phyloP scores from a whole-genome alignment of 1,140 invertebrate genomes.

The Stratiolaelaps scimitus region DNA sequence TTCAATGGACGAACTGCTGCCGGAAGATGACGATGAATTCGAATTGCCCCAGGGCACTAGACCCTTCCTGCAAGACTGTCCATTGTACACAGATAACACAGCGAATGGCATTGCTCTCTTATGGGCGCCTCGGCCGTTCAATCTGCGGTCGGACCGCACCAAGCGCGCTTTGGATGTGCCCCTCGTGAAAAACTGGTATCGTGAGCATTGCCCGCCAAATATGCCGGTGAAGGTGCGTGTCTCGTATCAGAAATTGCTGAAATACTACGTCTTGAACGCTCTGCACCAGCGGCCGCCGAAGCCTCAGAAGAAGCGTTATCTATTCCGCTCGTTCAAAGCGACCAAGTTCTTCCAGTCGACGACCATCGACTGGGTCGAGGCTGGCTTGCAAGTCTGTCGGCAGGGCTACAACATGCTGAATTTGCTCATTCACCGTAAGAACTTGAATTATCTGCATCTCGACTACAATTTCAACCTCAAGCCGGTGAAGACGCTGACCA shows the following conservation, averaged over 20 bases:
- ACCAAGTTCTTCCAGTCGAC: constrained; percentile 99
- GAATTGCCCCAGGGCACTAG: constrained; percentile 73
- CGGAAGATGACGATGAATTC: constrained; percentile 92
- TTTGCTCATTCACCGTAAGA: constrained; percentile 95
- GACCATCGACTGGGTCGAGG: constrained; percentile 98
- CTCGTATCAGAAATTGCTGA: constrained; percentile 95
- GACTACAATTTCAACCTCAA: constrained; percentile 99
- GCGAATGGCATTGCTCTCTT: constrained; percentile 96
- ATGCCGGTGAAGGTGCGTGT: constrained; percentile 98
- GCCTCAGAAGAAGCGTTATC: constrained; percentile 91
- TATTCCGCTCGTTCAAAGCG: constrained; percentile 97
- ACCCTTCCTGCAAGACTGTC: constrained; percentile 84
- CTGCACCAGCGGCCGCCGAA: constrained; percentile 93
- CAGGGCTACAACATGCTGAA: constrained; percentile 99
- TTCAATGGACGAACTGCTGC: constrained; percentile 54
- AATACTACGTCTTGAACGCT: constrained; percentile 95
- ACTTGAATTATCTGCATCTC: constrained; percentile 96
- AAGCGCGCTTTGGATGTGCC: constrained; percentile 90
- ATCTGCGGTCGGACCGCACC: constrained; percentile 69
- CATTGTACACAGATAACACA: constrained; percentile 94
- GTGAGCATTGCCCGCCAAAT: constrained; percentile 91
- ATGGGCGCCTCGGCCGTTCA: constrained; percentile 96
- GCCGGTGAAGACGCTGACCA: constrained; percentile 97
- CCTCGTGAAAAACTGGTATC: constrained; percentile 83
- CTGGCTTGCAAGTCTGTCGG: constrained; percentile 83